phyloP scores from a whole-genome alignment of 2,113 vertebrate genomes.

The Pelvicachromis taeniatus region DNA sequence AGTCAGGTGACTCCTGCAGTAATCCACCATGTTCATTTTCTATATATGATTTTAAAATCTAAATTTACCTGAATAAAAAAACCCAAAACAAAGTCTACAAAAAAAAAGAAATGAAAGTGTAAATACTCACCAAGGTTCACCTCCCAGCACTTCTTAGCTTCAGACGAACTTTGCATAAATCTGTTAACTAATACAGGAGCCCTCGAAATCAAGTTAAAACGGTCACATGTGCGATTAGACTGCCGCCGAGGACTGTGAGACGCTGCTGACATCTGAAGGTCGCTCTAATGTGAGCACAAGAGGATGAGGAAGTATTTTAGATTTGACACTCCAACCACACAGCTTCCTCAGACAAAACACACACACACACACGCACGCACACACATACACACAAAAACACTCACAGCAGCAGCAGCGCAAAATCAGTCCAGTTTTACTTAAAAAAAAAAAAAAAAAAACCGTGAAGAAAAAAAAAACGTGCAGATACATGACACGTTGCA shows the following conservation, averaged over 20 bases:
- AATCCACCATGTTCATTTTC: neutral
- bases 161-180: neutral
- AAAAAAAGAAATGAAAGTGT: neutral
- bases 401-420: neutral
- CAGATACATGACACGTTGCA: neutral
- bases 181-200: neutral
- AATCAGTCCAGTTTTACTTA: neutral
- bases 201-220: neutral
- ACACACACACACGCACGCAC: no score
- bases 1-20: neutral
- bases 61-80: neutral
- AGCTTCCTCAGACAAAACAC: slow-evolving; percentile 46
- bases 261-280: neutral
- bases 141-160: neutral
- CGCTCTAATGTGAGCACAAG: neutral
- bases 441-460: neutral
- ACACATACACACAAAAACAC: neutral
- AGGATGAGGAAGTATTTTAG: slow-evolving; percentile 56
- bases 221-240: neutral
- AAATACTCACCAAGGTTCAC: slow-evolving; percentile 38
- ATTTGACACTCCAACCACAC: slow-evolving; percentile 33
- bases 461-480: neutral
- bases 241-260: neutral
- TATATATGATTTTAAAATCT: neutral
- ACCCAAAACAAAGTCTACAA: neutral